Base-by-base conservation (phyloP, 2,888 invertebrate species). In the Taenaris catops region DNA sequence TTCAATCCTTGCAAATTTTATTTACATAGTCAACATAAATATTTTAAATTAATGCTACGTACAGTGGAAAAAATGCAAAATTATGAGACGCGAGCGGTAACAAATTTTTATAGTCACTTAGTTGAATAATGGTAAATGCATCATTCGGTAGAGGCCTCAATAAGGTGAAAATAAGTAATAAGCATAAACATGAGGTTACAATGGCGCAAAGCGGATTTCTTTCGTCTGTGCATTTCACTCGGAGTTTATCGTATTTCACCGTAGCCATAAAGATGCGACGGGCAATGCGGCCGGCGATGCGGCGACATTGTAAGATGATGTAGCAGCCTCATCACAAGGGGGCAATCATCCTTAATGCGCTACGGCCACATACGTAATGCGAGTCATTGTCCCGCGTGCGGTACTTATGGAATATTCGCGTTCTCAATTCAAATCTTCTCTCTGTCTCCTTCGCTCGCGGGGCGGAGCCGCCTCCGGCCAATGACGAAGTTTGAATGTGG, bases 361-460 rank as follows among this genome's bases (percentile, higher is more conserved):
- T 71, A 74, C 74, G 79, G 76, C 76, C 83, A 83, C 84, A 83
- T 83, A 83, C 81, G 84, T 84, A 83, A 84, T 80, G 76, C 83
- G 83, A 83, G 86, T 84, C 86, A 86, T 84, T 84, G 86, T 84
- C 81, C 86, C 83, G 78, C 71, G 70, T 81, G 79, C 68, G 74
- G 80, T 86, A 81, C 84, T 86, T 84, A 86, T 84, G 84, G 84
- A 84, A 86, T 84, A 86, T 86, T 86, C 84, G 84, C 86, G 81
- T 84, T 83, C 84, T 83, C 83, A 76, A 86, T 86, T 83, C 80
- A 83, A 86, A 86, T 86, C 80, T 83, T 84, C 71, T 69, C 63
- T 75, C 83, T 70, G 76, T 80, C 84, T 86, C 87, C 62, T 75
- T 80, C 81, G 68, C 78, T 63, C 80, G 76, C 74, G 76, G 87